Conservation (phyloP, 2,888 invertebrate species). For the Pachymerium ferrugineum region DNA sequence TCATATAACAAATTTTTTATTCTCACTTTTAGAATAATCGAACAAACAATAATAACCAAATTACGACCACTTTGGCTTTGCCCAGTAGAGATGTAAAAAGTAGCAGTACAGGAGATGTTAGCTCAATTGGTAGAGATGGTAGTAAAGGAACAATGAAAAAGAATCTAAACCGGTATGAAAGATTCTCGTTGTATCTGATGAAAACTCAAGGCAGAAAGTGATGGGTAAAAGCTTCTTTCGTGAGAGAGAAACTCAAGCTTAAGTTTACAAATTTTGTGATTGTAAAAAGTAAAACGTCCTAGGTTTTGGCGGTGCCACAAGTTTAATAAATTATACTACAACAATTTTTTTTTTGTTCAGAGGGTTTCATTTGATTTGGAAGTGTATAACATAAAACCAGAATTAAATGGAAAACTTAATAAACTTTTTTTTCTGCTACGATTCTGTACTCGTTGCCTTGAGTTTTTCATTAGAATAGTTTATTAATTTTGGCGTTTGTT, state of each 20-base stretch:
- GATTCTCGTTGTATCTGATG: background rate
- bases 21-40: background rate
- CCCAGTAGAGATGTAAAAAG: slow-evolving; percentile 31
- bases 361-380: no score
- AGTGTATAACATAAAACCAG: no score
- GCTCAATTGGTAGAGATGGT: slow-evolving; percentile 39
- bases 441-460: no score
- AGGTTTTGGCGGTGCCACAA: no score
- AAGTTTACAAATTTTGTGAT: no score
- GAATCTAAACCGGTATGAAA: slow-evolving; percentile 59
- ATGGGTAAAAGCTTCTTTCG: background rate
- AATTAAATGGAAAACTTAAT: no score
- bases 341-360: no score
- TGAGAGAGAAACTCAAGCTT: no score
- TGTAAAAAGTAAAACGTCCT: no score
- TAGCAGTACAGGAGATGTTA: slow-evolving; percentile 41
- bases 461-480: background rate
- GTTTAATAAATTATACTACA: no score
- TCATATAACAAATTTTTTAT: background rate
- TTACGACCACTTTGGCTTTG: slow-evolving; percentile 3
- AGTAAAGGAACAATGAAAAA: slow-evolving; percentile 59
- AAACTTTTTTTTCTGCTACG: no score
- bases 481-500: background rate
- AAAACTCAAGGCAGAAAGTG: background rate
- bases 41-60: background rate